These are phyloP conservation scores for Chrysodeixis includens DNA, from an alignment of 2,888 invertebrate genomes.

Conservation along the genomic window DNA sequence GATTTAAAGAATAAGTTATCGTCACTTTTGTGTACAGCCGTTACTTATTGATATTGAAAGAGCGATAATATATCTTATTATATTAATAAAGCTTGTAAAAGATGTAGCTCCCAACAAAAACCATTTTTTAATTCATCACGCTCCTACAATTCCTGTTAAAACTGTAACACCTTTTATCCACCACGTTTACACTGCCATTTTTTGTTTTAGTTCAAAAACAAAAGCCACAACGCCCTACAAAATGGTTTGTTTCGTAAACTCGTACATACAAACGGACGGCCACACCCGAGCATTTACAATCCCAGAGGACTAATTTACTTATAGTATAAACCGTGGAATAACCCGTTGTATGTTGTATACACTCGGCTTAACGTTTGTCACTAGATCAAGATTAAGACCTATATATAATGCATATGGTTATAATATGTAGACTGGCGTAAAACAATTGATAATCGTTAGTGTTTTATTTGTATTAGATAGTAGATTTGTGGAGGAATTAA, in stretches of 20 bases:
- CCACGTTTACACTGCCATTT: background rate
- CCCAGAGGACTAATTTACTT: conserved; percentile 12
- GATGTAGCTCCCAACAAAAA: no score
- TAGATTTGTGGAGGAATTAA: background rate
- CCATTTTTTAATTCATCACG: background rate
- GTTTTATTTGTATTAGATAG: background rate
- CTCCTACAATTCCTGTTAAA: background rate
- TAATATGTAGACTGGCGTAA: background rate
- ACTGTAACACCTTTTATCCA: background rate
- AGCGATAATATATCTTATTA: no score
- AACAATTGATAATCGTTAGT: background rate
- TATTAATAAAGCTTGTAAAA: no score
- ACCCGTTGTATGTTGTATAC: no score
- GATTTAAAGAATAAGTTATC: no score
- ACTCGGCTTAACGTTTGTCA: conserved; percentile 10
- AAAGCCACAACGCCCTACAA: background rate
- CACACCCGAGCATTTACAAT: background rate
- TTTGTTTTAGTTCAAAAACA: background rate
- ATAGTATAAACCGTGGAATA: background rate
- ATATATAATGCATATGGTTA: conserved; percentile 1
- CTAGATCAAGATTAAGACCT: conserved; percentile 31
- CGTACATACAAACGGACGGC: background rate
- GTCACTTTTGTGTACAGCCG: no score
- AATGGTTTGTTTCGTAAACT: background rate
- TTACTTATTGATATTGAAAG: no score